Percentiles rank a stretch among this genome's conserved stretches.
These are phyloP conservation scores for Drosophila kikkawai DNA, from an alignment of 1,140 invertebrate species.

Conservation along the genomic window DNA sequence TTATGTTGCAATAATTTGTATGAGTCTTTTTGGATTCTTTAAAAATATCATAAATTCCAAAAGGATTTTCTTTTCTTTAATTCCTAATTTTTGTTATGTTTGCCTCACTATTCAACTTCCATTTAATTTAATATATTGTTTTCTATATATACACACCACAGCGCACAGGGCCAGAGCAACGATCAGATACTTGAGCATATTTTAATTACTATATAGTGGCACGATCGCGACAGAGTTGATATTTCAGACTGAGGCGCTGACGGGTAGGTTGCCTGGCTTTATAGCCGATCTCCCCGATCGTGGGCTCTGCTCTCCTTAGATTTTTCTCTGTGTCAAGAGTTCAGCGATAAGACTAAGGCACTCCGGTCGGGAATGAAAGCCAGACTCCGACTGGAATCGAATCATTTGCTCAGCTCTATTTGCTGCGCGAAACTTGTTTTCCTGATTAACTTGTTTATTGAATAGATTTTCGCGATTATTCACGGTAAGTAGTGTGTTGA, in stretches of 20 bases:
- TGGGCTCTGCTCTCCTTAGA: constrained; percentile 13
- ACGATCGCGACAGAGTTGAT: constrained; percentile 39
- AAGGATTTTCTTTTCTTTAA: not conserved
- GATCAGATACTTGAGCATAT: constrained; percentile 70
- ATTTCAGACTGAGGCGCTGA: constrained; percentile 39
- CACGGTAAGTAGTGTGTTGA: not conserved
- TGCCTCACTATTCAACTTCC: not conserved
- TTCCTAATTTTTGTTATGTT: not conserved
- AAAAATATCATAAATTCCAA: not conserved
- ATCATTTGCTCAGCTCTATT: constrained; percentile 25
- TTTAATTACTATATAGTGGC: constrained; percentile 15
- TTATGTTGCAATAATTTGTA: not conserved
- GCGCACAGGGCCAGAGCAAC: constrained; percentile 65
- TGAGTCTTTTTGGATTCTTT: too few relatives aligned
- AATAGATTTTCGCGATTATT: constrained; percentile 33
- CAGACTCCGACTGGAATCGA: constrained; percentile 17
- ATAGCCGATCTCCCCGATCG: constrained; percentile 38
- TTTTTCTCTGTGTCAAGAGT: constrained; percentile 66
- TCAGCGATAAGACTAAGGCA: constrained; percentile 55
- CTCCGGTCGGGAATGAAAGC: not conserved
- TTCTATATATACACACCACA: constrained; percentile 61
- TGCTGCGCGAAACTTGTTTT: constrained; percentile 40
- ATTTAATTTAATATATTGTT: not conserved
- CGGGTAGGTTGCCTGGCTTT: constrained; percentile 37
- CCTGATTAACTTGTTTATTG: constrained; percentile 46